Evolutionary conservation across 2,797 vertebrate genomes (phyloP), one percentile per base, ranked within the genome.

Genomic region (Mormyrops boulengeri): DNA sequence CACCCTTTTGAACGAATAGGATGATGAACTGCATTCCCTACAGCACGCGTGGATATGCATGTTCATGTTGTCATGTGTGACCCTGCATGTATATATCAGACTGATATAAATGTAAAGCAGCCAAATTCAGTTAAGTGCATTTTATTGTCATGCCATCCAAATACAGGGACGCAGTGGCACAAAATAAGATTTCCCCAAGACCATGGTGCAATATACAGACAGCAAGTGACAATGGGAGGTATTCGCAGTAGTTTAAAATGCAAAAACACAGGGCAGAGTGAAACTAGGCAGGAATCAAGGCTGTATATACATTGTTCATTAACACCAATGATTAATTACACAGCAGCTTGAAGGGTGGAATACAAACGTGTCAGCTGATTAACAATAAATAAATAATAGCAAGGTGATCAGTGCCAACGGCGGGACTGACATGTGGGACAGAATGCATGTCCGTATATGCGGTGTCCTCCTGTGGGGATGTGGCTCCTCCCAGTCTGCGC

Each of bases 401-500:
- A 30, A 5, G 30, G 14, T 41, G 38, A 17, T 4, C 34, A 2
- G 69, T 77, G 34, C 69, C 2, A 41, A 2, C 41, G 12, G 69
- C 5, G 69, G 12, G 34, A 4, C 6, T 49, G 82, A 26, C 9
- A 49, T 50, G 19, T 4, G 11, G n/a, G 47, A 26, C 82, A 50
- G 34, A 17, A 47, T 19, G 7, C 1, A 82, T 82, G 19, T 82
- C 14, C 1, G 2, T 82, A 82, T 11, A 47, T 38, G 9, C 3
- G 1, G 66, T 5, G 57, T 41, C 82, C 87, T 87, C 87, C 53
- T 95, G 94, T 92, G 93, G 94, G 44, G 41, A 41, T 7, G 8
- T 95, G 92, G 69, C 52, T 93, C 92, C 95, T 93, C 92, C 93
- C 94, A 94, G 93, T 94, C 92, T 95, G 92, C 93, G 94, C 96